Percentiles rank a stretch among this genome's conserved stretches.
Conservation (phyloP, 2,888 invertebrate species). For the Acronicta leporina region DNA sequence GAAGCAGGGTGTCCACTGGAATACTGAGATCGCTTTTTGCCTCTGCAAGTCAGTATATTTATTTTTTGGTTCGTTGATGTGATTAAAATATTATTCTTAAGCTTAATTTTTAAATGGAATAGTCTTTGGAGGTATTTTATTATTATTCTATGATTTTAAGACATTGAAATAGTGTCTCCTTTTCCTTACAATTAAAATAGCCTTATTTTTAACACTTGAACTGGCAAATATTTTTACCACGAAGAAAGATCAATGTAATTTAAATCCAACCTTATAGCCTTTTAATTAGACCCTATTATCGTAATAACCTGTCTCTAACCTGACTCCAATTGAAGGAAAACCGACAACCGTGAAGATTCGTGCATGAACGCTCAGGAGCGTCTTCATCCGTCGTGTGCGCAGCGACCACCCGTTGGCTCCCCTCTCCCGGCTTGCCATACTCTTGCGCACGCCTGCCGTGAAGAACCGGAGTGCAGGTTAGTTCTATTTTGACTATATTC, state of each 20-base stretch:
- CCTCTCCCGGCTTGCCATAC: slow-evolving; percentile 96
- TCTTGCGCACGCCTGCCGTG: slow-evolving; percentile 94
- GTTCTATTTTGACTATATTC: too few species aligned
- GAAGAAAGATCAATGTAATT: too few species aligned
- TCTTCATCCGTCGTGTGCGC: slow-evolving; percentile 96
- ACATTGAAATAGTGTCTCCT: too few species aligned
- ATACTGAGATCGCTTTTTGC: slow-evolving; percentile 97
- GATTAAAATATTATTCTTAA: too few species aligned
- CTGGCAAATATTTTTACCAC: too few species aligned
- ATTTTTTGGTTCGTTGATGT: neutral
- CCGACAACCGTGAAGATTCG: slow-evolving; percentile 95
- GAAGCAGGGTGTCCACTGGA: slow-evolving; percentile 94
- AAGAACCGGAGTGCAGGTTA: slow-evolving; percentile 94
- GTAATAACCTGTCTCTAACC: too few species aligned
- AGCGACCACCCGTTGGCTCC: slow-evolving; percentile 91
- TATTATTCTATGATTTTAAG: too few species aligned
- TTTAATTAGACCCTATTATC: neutral
- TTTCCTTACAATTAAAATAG: too few species aligned
- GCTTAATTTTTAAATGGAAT: too few species aligned
- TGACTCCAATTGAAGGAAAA: slow-evolving; percentile 90
- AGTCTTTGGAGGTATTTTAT: too few species aligned
- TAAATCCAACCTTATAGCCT: neutral
- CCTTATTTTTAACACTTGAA: too few species aligned
- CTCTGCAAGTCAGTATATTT: slow-evolving; percentile 94
- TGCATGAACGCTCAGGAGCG: slow-evolving; percentile 97